Base-by-base conservation (phyloP, 2,888 invertebrate genomes). In the Tridacna crocea region DNA sequence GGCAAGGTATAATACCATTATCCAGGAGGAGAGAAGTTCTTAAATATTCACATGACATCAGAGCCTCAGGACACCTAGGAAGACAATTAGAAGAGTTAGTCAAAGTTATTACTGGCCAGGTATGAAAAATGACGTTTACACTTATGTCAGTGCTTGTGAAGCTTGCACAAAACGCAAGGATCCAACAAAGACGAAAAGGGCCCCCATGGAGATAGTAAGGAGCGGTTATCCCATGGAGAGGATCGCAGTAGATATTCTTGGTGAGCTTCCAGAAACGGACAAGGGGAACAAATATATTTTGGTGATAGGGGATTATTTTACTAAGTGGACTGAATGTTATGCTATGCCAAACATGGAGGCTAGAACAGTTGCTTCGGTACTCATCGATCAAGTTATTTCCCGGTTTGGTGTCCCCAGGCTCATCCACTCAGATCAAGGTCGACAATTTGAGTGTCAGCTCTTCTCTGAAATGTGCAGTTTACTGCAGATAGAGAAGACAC, bases 351-450 rank as follows among this genome's bases (percentile, higher is more conserved):
- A n/a, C n/a, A n/a, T n/a, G n/a, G n/a, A n/a, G n/a, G n/a, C n/a
- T n/a, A n/a, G n/a, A n/a, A n/a, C n/a, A n/a, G n/a, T n/a, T n/a
- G 86, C 83, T 15, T 68, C 55, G 19, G 19, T 82, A 2, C 19
- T 84, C 46, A 78, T 82, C 11, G 75, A 83, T 24, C 55, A 84
- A 15, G 36, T 87, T 12, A 72, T 83, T 12, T n/a, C 73, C 1
- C 72, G 79, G 55, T 82, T 84, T 27, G 79, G 82, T 46, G 70
- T 79, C 11, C 84, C 84, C 15, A 48, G 17, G 8, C 46, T 51
- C n/a, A 77, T 84, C 22, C 80, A 84, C 58, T 82, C 82, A 17
- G 82, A 82, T 55, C 84, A 87, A 66, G 75, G 79, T 0, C 36
- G 77, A n/a, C 80, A 87, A 55, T 82, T 79, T 68, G 82, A 84